Base-by-base conservation (phyloP, 1,140 invertebrate genomes). In the Drosophila repleta region DNA sequence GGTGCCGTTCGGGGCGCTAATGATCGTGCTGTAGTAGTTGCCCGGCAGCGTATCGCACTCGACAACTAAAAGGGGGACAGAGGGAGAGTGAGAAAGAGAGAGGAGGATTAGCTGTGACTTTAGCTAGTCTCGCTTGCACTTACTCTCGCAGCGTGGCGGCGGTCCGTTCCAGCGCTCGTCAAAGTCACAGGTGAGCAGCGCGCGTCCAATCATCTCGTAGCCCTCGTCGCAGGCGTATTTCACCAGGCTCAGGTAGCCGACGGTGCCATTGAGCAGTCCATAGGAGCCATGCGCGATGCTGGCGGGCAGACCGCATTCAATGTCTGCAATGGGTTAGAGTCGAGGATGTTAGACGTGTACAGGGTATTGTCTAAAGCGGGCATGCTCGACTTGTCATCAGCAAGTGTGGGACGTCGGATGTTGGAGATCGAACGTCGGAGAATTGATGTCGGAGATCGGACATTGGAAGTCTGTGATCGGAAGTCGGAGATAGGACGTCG, bases 121-220 rank as follows among this genome's bases (percentile, higher is more conserved):
- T 6, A 13, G 37, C 37, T n/a, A n/a, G 10, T 1, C 37, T 39
- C 11, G 13, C 37, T 17, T n/a, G 20, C 1, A 93, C 92, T 93
- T 92, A 96, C 96, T 95, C 90, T 97, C 96, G 90, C 97, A 98
- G 76, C 95, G 93, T 4, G 97, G 97, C 62, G 97, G 97, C 24
- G 97, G 97, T 52, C 97, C 97, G 89, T 98, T 97, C 97, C 97
- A 98, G 58, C 96, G 94, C 85, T 97, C 96, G 84, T 98, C 97
- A 77, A 98, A 96, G 91, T 98, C 97, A 88, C 97, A 98, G 4
- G 96, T 96, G 2, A 98, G 92, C 71, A 96, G 93, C 0, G 96
- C 95, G 26, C 97, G 93, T 24, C 95, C 95, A 32, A 96, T 95
- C 94, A 98, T 96, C 90, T 96, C 95, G 91, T 95, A 97, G 4